Base-by-base conservation (phyloP, 2,797 vertebrate genomes). In the Morelia viridis region DNA sequence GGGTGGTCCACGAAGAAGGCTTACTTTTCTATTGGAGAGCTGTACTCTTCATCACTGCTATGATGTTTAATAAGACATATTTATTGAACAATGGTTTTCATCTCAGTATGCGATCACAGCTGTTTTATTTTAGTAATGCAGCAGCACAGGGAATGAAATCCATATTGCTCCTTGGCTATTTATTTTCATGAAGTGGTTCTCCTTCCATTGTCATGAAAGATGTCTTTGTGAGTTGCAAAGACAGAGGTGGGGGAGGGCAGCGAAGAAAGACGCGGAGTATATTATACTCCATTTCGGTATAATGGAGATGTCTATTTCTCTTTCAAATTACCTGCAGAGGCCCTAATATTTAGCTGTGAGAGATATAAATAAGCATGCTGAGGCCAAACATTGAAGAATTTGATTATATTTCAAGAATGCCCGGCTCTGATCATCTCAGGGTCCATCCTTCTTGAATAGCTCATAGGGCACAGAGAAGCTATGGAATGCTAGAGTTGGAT, bases 51-150 rank as follows among this genome's bases (percentile, higher is more conserved):
- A 96, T 96, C 95, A 90, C 91, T 84, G 35, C 91, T 94, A 95
- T 85, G 90, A 95, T 94, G 91, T 95, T 96, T 96, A 97, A 97
- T 96, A 96, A 96, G 94, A 96, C 93, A 11, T 97, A 96, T 96
- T 96, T 97, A 95, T 96, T 96, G 96, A 97, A 97, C 97, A 97
- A 97, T 94, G 96, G 94, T 97, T 97, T 87, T 96, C 97, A 96
- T 94, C 95, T 96, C 93, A 95, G 94, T 95, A 94, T 98, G 97
- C 97, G 96, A 97, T 97, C 96, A 97, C 97, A 98, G 97, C 97
- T 98, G 97, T 96, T 98, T 97, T 96, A 96, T 97, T 98, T 97
- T 97, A 98, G 96, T 95, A 95, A 92, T 68, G 93, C 93, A 96
- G 95, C 94, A 97, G 95, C 93, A 94, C 92, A 94, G 95, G 94